Evolutionary conservation across 1,140 invertebrate genomes (phyloP).

Genomic region (Drosophila kanapiae): DNA sequence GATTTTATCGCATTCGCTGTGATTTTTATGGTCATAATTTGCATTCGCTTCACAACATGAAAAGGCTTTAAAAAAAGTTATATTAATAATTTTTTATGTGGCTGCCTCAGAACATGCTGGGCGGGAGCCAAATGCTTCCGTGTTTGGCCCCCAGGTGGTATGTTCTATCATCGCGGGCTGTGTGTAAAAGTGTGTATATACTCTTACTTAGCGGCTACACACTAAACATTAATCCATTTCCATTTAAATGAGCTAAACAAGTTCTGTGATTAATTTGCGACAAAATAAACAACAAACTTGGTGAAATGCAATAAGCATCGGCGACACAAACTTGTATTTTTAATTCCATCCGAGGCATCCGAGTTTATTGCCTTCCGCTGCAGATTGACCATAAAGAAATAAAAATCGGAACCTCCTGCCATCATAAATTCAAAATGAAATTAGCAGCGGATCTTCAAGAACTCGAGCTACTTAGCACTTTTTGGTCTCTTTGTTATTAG

Average conservation of each 20-base stretch:
- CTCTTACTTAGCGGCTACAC: not conserved
- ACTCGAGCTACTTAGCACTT: slow-evolving; percentile 54
- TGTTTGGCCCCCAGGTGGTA: slow-evolving; percentile 30
- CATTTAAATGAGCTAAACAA: slow-evolving; percentile 1
- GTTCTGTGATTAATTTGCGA: slow-evolving; percentile 20
- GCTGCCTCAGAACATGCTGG: slow-evolving; percentile 33
- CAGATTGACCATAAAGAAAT: slow-evolving; percentile 3
- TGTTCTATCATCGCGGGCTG: not conserved
- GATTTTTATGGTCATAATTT: slow-evolving; percentile 44
- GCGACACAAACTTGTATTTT: slow-evolving; percentile 18
- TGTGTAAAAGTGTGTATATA: not conserved
- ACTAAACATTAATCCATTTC: slow-evolving; percentile 1
- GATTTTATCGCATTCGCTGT: slow-evolving; percentile 42
- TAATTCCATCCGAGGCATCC: slow-evolving; percentile 1
- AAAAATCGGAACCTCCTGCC: slow-evolving; percentile 36
- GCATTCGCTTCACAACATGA: slow-evolving; percentile 27
- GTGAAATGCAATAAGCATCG: slow-evolving; percentile 18
- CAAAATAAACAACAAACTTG: not conserved
- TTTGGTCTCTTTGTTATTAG: slow-evolving; percentile 27
- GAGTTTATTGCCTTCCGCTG: slow-evolving; percentile 24
- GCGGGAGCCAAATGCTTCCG: slow-evolving; percentile 34
- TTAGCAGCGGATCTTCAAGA: slow-evolving; percentile 45
- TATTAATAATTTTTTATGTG: slow-evolving; percentile 45
- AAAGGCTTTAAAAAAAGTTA: slow-evolving; percentile 41
- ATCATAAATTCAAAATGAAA: slow-evolving; percentile 43